A percentile compares a stretch with the other conserved stretches of the same genome.
Conservation (phyloP, 2,888 invertebrate species). For the Macrophya alboannulata region DNA sequence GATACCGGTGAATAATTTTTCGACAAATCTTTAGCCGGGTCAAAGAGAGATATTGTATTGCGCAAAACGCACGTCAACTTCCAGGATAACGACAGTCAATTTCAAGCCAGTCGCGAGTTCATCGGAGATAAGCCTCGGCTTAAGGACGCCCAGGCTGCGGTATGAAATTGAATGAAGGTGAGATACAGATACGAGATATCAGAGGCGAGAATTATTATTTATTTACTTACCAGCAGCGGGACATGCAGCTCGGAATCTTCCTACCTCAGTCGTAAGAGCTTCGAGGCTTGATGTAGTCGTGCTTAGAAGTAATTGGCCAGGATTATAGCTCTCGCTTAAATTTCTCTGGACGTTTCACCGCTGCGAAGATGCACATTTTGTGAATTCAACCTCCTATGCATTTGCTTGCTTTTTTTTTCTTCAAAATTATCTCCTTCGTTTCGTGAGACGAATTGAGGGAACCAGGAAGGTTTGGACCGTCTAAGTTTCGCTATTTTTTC, state of each 20-base stretch:
- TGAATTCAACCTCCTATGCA: neutral
- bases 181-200: conserved; percentile 30
- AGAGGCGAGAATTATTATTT: conserved; percentile 34
- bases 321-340: neutral
- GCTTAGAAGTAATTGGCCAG: neutral
- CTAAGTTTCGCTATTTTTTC: too few relatives aligned
- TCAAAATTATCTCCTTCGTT: too few relatives aligned
- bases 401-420: neutral
- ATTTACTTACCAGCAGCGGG: neutral
- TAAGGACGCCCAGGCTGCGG: conserved; percentile 36
- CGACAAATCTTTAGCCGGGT: conserved; percentile 29
- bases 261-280: neutral
- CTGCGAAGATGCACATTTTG: neutral
- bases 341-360: neutral
- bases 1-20: conserved; percentile 24
- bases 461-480: too few relatives aligned
- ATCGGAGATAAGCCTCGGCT: conserved; percentile 41
- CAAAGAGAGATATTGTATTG: conserved; percentile 25
- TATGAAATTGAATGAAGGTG: conserved; percentile 53
- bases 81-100: conserved; percentile 28
- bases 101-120: conserved; percentile 35
- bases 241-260: neutral
- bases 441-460: too few relatives aligned
- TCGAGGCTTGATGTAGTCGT: neutral
- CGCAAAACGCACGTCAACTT: neutral